phyloP scores from a whole-genome alignment of 2,888 invertebrate species.

The Hecatera dysodea region DNA sequence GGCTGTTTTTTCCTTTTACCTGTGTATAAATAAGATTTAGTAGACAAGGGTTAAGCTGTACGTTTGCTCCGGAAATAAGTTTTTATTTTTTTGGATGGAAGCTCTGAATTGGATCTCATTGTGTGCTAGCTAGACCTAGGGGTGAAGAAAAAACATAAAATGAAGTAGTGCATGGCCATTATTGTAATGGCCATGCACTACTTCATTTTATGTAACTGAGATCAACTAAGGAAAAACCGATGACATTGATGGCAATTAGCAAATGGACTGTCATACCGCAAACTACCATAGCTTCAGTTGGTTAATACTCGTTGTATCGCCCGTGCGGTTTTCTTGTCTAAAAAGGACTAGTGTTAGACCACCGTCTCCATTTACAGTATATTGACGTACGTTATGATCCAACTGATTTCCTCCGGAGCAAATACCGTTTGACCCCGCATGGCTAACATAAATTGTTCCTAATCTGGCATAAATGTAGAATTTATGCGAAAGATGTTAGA shows the following conservation, averaged over 20 bases:
- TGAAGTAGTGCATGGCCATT: background rate
- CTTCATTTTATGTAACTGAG: background rate
- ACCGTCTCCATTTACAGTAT: background rate
- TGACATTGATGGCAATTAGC: conserved; percentile 13
- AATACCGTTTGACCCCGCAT: conserved; percentile 13
- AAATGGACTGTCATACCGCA: background rate
- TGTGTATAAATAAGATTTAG: conserved; percentile 44
- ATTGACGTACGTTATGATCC: background rate
- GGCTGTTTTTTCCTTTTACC: conserved; percentile 32
- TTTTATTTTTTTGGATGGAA: conserved; percentile 1
- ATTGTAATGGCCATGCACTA: no score
- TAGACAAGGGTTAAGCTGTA: conserved; percentile 41
- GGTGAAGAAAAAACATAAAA: background rate
- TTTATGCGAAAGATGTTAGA: conserved; percentile 26
- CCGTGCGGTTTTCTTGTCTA: background rate
- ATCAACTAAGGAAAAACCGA: background rate
- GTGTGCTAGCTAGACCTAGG: background rate
- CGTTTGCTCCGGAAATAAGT: background rate
- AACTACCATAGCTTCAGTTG: background rate
- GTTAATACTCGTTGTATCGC: background rate
- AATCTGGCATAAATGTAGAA: conserved; percentile 28
- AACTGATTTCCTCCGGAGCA: conserved; percentile 14
- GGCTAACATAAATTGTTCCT: conserved; percentile 37
- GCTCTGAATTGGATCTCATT: conserved; percentile 16
- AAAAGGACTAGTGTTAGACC: background rate